Evolutionary conservation across 2,113 vertebrate genomes (phyloP), one percentile per base, ranked within the genome.

Genomic region (Chaenogobius annularis): DNA sequence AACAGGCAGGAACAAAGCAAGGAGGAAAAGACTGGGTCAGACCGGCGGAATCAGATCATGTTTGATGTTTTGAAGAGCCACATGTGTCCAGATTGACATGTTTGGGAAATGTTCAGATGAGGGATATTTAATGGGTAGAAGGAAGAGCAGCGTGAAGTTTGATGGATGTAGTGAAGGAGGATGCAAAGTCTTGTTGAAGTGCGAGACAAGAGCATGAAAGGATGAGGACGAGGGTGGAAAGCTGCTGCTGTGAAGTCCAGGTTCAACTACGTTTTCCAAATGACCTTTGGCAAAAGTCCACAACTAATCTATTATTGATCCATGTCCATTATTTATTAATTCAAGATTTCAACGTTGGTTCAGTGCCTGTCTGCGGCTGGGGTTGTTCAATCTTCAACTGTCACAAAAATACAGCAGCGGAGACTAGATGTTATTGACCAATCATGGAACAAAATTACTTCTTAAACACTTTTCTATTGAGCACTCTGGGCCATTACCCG

Each of bases 391-490:
- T 59, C 23, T 63, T 5, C 61, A 40, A 11, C 61, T 63, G 61
- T 40, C 35, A 63, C 61, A 37, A 37, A 63, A 61, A 35, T 37
- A 61, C 58, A 1, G 14, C 61, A 1, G 15, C 40, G 31, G 15
- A 37, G 61, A 40, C 12, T 10, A 40, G 9, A 19, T 7, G 61
- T 63, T 63, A 63, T 37, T 37, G 59, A 19, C 56, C 61, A 63
- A 40, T 37, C 31, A n/a, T n/a, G 61, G 35, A 40, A 40, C 31
- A 63, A 63, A 63, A 63, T 63, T 1, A 63, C 31, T 63, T 59
- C 56, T 59, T 59, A 59, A 59, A 59, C 56, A 59, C 56, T 59
- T 58, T 63, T 63, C 31, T 63, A 63, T 63, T n/a, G 31, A 63
- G 17, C 7, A 10, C 3, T 37, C 15, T 3, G 17, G 17, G 17